phyloP scores from a whole-genome alignment of 1,140 invertebrate species.

The Ips typographus region DNA sequence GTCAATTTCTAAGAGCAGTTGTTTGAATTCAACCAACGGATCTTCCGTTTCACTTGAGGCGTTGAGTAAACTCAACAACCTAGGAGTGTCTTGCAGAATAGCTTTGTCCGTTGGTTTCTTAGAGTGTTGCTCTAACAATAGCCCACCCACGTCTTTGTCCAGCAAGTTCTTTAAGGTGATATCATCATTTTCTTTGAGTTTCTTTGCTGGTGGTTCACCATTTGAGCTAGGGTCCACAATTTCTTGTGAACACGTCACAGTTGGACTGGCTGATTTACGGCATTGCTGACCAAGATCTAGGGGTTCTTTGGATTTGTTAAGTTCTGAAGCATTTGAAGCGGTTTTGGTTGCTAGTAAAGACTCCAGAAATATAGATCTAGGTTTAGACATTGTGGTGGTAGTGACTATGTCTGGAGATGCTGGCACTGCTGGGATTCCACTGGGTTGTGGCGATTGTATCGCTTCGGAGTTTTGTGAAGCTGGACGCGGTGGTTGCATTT shows the following conservation, averaged over 20 bases:
- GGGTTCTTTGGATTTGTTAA: slow-evolving; percentile 64
- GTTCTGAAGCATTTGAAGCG: slow-evolving; percentile 52
- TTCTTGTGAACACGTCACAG: slow-evolving; percentile 63
- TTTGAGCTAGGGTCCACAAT: slow-evolving; percentile 44
- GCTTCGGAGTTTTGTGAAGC: slow-evolving; percentile 63
- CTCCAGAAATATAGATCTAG: slow-evolving; percentile 59
- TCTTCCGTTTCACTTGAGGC: slow-evolving; percentile 57
- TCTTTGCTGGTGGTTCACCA: slow-evolving; percentile 62
- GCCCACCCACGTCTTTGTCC: slow-evolving; percentile 49
- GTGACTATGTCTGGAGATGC: slow-evolving; percentile 61
- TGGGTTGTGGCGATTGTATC: slow-evolving; percentile 66
- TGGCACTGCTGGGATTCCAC: slow-evolving; percentile 63
- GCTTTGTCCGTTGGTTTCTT: slow-evolving; percentile 43
- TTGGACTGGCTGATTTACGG: slow-evolving; percentile 61
- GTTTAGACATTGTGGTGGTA: slow-evolving; percentile 54
- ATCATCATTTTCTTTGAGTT: slow-evolving; percentile 55
- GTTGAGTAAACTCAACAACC: slow-evolving; percentile 52
- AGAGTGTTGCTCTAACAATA: slow-evolving; percentile 45
- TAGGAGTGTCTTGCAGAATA: slow-evolving; percentile 45
- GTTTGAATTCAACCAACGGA: slow-evolving; percentile 70
- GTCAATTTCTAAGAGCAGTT: slow-evolving; percentile 68
- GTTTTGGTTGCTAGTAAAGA: slow-evolving; percentile 54
- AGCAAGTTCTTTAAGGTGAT: slow-evolving; percentile 52
- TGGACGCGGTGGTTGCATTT: slow-evolving; percentile 55
- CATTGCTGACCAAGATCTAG: slow-evolving; percentile 63